A percentile compares a stretch with the other conserved stretches of the same genome.
Conservation (phyloP, 2,888 invertebrate genomes). For the Ectemnius lituratus region DNA sequence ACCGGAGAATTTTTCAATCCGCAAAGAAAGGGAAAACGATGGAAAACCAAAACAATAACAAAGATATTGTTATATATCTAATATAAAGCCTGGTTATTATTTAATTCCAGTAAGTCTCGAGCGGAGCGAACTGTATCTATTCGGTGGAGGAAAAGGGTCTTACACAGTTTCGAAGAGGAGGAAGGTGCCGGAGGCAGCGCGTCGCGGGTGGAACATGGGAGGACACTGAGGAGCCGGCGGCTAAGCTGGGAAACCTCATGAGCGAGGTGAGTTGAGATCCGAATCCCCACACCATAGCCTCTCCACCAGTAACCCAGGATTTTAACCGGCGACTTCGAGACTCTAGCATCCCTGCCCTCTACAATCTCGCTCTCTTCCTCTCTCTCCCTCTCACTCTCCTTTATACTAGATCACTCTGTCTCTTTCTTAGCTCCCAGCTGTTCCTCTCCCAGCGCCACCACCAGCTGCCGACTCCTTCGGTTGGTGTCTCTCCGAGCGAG, state of each 20-base stretch:
- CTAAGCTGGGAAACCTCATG: slow-evolving; percentile 75
- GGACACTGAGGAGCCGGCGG: slow-evolving; percentile 73
- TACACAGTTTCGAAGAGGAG: slow-evolving; percentile 1
- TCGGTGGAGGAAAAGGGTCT: slow-evolving; percentile 3
- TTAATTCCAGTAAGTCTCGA: too few species aligned
- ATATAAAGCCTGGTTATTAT: too few species aligned
- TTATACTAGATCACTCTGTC: slow-evolving; percentile 45
- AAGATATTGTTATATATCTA: too few species aligned
- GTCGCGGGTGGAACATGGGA: slow-evolving; percentile 74
- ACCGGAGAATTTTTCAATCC: too few species aligned
- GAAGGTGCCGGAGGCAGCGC: slow-evolving; percentile 51
- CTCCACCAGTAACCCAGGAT: neutral
- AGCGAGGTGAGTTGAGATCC: slow-evolving; percentile 53
- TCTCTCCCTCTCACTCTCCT: slow-evolving; percentile 25
- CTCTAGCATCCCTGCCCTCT: slow-evolving; percentile 14
- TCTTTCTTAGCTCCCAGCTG: slow-evolving; percentile 35
- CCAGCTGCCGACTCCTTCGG: neutral
- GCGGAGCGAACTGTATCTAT: neutral
- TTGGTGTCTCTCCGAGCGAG: neutral
- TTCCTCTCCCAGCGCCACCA: neutral
- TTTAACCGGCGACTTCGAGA: neutral
- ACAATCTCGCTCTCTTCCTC: slow-evolving; percentile 26
- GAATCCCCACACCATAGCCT: slow-evolving; percentile 32
- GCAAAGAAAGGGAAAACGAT: too few species aligned
- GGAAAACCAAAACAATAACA: too few species aligned